Percentiles rank a stretch among this genome's conserved stretches.
phyloP scores from a whole-genome alignment of 2,888 invertebrate species.

The Linnaemya tessellans region DNA sequence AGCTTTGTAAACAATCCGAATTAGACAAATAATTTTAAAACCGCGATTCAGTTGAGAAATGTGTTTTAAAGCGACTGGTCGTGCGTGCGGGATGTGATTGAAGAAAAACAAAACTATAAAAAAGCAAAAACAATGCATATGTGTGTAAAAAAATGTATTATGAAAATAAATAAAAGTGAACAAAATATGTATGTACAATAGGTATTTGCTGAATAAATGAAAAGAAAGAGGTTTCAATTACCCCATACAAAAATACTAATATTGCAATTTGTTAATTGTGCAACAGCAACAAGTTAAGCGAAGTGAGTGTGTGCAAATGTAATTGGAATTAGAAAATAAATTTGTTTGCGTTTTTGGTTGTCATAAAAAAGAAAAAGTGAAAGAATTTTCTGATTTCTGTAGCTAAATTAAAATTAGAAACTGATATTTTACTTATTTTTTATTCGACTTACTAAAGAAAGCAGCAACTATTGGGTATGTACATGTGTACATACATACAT shows the following conservation, averaged over 20 bases:
- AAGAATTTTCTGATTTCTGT: conserved; percentile 41
- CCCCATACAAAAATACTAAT: conserved; percentile 1
- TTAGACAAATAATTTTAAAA: conserved; percentile 45
- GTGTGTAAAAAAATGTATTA: not conserved
- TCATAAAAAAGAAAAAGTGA: conserved; percentile 39
- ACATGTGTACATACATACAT: no score
- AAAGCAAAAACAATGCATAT: conserved; percentile 24
- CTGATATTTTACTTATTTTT: conserved; percentile 39
- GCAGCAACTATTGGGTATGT: not conserved
- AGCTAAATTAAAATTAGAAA: conserved; percentile 38
- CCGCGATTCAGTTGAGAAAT: conserved; percentile 66
- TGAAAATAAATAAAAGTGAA: conserved; percentile 29
- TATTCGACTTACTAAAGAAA: conserved; percentile 13
- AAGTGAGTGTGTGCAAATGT: conserved; percentile 16
- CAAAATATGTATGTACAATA: not conserved
- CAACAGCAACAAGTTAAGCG: conserved; percentile 2
- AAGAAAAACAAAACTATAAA: not conserved
- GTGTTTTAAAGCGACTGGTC: conserved; percentile 60
- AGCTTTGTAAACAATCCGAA: conserved; percentile 45
- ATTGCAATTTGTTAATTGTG: conserved; percentile 12
- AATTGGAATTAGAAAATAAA: not conserved
- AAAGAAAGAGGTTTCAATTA: conserved; percentile 3
- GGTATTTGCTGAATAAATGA: not conserved
- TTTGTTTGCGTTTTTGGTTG: not conserved
- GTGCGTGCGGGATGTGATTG: conserved; percentile 52